phyloP scores from a whole-genome alignment of 2,797 vertebrate genomes.

The Schizothorax lantsangensis region DNA sequence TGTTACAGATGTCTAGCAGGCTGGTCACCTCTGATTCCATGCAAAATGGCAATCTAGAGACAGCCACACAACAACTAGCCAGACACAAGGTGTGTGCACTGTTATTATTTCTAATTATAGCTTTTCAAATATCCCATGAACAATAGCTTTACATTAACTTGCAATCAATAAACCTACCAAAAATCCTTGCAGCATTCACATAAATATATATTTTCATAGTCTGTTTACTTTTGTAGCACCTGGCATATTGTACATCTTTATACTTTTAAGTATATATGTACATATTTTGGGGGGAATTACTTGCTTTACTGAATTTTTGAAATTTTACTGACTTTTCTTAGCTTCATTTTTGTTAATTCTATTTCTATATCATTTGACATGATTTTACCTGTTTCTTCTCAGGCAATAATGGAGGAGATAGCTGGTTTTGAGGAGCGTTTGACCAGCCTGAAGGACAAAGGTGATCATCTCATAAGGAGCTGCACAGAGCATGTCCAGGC shows the following conservation, averaged over 20 bases:
- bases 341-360: not conserved
- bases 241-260: not conserved
- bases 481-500: slow-evolving; percentile 89
- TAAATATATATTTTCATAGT: not conserved
- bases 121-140: not conserved
- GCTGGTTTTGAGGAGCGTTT: slow-evolving; percentile 93
- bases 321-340: slow-evolving; percentile 19
- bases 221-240: not conserved
- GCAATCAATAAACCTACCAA: not conserved
- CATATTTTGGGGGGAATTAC: not conserved
- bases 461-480: slow-evolving; percentile 83
- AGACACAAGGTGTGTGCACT: slow-evolving; percentile 87
- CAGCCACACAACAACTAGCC: slow-evolving; percentile 92
- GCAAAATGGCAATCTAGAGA: slow-evolving; percentile 86
- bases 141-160: not conserved
- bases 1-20: slow-evolving; percentile 95
- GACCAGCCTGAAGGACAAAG: slow-evolving; percentile 84
- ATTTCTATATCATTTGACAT: not conserved
- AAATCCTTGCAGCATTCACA: not conserved
- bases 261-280: not conserved
- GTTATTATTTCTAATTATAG: not conserved
- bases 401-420: slow-evolving; percentile 99
- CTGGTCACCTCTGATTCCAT: slow-evolving; percentile 90
- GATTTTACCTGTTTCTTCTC: slow-evolving; percentile 31
- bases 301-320: not conserved